Base-by-base conservation (phyloP, 1,140 invertebrate species). In the Drosophila prosaltans region DNA sequence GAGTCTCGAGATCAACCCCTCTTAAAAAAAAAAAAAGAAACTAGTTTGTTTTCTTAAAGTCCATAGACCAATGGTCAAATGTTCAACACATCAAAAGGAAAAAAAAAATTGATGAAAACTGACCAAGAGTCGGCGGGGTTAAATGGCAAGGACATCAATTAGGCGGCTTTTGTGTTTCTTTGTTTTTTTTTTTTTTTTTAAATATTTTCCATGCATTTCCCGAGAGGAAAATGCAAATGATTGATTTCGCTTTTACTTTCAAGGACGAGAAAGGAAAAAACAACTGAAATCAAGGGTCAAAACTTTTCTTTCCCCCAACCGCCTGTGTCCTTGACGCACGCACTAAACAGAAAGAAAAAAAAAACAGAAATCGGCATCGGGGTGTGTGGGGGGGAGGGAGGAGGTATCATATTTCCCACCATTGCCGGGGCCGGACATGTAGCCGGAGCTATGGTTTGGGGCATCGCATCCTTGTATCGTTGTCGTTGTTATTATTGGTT, bases 91-190 rank as follows among this genome's bases (percentile, higher is more conserved):
- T 36, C 0, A 36, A 36, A 30, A 30, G 4, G 4, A 30, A 30
- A 36, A 7, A 7, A 36, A 36, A 40, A 61, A 1, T 39, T 41
- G 16, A 70, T 61, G 36, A 59, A 58, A 70, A 51, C 57, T 67
- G 74, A 51, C 24, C 39, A 40, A 43, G 55, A 57, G 59, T 65
- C 66, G 75, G 51, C 28, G 0, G 0, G 77, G 76, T 40, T 76
- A 85, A 88, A 79, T 86, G 83, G 28, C 83, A 72, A 59, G 45
- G 69, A 89, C 83, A 84, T 84, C 83, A 88, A 88, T 88, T 88
- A 86, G 83, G 69, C 64, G 21, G 45, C 21, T 72, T 54, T 40
- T 66, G 51, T 59, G 72, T 65, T 69, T 39, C 54, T 26, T 9
- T 16, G 0, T 16, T 0, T 16, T 16, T 16, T 16, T 16, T 16